Evolutionary conservation across 2,888 invertebrate genomes (phyloP), one percentile per base, ranked within the genome.

Genomic region (Drosophila formosana): DNA sequence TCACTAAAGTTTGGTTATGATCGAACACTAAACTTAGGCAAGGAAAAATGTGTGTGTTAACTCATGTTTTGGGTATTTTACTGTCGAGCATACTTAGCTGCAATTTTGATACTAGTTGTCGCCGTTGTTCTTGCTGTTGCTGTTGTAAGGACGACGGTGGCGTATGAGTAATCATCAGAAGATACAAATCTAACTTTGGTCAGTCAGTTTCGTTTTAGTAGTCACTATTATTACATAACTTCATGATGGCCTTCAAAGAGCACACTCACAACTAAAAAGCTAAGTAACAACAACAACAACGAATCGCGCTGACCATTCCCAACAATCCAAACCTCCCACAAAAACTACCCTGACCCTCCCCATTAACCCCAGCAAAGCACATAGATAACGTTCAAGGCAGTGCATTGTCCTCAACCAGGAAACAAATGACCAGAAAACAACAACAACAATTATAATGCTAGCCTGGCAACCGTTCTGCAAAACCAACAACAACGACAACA

Each of bases 121-220:
- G 41, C 43, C 45, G 39, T 34, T 53, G 8, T 65, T 57, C 23
- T 60, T 61, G 32, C 58, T 62, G 53, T 49, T 52, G 43, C 23
- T n/a, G n/a, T 28, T 52, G 58, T 74, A 55, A 58, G 66, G 67
- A 72, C 67, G 65, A 71, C 67, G 70, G 62, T 62, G 70, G 70
- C 75, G 75, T 88, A 85, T 85, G 85, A 85, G 85, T 89, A 85
- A 89, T 85, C 85, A 82, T 78, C 68, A 66, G 58, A 37, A 88
- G 89, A 88, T 83, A 83, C 78, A 83, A 82, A 83, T 83, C 83
- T 86, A 83, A 75, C 87, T 73, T 80, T 80, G 78, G 83, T 78
- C 86, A 82, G 83, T 78, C 83, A 82, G 69, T 74, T 88, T 67
- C 56, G 51, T 81, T 78, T 64, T 75, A 72, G 67, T 64, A 52